A percentile compares a stretch with the other conserved stretches of the same genome.
Conservation (phyloP, 2,797 vertebrate species). For the Silurus lanzhouensis region DNA sequence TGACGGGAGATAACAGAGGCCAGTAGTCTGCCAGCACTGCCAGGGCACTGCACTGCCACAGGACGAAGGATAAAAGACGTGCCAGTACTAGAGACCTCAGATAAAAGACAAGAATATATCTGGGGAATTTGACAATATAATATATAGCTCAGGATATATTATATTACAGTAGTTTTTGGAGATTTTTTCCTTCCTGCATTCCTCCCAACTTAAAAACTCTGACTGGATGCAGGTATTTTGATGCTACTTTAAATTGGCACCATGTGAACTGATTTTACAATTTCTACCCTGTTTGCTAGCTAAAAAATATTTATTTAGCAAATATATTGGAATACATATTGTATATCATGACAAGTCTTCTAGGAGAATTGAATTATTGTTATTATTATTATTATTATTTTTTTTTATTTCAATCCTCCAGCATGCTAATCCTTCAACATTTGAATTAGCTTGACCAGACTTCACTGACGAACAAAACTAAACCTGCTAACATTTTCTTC, state of each 20-base stretch:
- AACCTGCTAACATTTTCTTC: not conserved
- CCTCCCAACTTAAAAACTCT: too few species aligned
- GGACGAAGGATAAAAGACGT: conserved; percentile 36
- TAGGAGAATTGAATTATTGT: not conserved
- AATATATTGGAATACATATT: not conserved
- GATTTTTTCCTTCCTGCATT: not conserved
- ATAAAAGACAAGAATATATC: not conserved
- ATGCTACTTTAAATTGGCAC: too few species aligned
- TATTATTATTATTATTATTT: too few species aligned
- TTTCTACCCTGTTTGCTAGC: too few species aligned
- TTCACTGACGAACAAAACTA: not conserved
- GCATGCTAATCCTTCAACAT: not conserved
- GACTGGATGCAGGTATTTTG: too few species aligned
- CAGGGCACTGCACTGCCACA: conserved; percentile 29
- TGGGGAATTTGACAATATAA: not conserved
- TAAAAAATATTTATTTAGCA: not conserved
- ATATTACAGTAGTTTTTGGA: not conserved
- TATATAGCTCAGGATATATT: not conserved
- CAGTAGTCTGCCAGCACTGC: conserved; percentile 37
- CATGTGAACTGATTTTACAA: too few species aligned
- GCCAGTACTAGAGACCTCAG: conserved; percentile 30
- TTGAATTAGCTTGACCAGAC: not conserved
- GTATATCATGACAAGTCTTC: not conserved
- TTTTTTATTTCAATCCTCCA: too few species aligned
- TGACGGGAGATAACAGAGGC: conserved; percentile 52